Percentiles rank a stretch among this genome's conserved stretches.
These are phyloP conservation scores for Eupithecia pulchellata DNA, from an alignment of 2,888 invertebrate species.

Conservation along the genomic window DNA sequence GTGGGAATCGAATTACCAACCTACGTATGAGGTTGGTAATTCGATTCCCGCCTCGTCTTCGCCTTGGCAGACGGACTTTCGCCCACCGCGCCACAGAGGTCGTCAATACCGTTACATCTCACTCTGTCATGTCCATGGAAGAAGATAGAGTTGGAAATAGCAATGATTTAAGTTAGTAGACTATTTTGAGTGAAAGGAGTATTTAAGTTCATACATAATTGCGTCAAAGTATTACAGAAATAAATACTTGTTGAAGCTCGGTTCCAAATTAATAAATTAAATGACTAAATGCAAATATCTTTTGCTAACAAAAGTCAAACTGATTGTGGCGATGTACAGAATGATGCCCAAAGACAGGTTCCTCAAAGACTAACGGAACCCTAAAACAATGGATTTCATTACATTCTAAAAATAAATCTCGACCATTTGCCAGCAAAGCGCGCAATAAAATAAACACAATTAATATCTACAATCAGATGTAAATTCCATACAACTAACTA, in stretches of 20 bases:
- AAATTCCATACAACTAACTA: conserved; percentile 70
- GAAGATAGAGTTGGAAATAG: no score
- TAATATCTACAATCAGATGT: conserved; percentile 57
- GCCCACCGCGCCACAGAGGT: no score
- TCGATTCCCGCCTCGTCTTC: no score
- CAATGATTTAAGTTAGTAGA: no score
- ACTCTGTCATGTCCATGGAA: no score
- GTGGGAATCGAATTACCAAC: no score
- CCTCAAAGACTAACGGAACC: neutral
- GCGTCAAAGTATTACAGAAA: neutral
- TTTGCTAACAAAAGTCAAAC: conserved; percentile 57
- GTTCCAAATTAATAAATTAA: conserved; percentile 64
- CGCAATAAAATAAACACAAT: conserved; percentile 52
- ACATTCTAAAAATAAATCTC: neutral
- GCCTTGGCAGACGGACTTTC: no score
- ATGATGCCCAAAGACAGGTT: neutral
- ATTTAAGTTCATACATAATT: neutral
- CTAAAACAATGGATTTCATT: neutral
- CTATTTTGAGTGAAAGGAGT: no score
- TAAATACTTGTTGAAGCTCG: conserved; percentile 60
- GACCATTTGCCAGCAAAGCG: conserved; percentile 33
- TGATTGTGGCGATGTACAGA: neutral
- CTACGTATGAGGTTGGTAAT: no score
- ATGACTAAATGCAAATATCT: conserved; percentile 73
- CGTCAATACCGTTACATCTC: no score